Conservation (phyloP, 2,113 vertebrate genomes). For the Lampris megalopsis region DNA sequence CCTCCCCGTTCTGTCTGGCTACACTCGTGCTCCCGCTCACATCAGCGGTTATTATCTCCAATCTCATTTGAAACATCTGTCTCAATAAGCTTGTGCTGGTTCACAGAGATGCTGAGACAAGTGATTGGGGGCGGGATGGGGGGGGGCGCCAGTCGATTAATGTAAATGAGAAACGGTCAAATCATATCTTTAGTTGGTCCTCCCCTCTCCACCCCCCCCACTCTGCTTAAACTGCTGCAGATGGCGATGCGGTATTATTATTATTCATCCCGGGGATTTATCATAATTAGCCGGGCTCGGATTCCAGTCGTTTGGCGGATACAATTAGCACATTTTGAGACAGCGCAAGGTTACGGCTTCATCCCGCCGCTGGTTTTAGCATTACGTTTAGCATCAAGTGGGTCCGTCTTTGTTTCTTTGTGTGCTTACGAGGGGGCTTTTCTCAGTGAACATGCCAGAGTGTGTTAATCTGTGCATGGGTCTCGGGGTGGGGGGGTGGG, state of each 20-base stretch:
- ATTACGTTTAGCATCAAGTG: not conserved
- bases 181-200: slow-evolving; percentile 12
- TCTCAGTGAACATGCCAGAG: not conserved
- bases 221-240: slow-evolving; percentile 15
- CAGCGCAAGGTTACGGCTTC: slow-evolving; percentile 39
- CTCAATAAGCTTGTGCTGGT: slow-evolving; percentile 50
- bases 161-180: slow-evolving; percentile 54
- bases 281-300: slow-evolving; percentile 64
- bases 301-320: slow-evolving; percentile 52
- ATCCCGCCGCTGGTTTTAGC: slow-evolving; percentile 30
- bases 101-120: slow-evolving; percentile 43
- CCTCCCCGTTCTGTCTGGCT: not conserved
- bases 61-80: slow-evolving; percentile 57
- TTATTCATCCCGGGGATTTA: slow-evolving; percentile 55
- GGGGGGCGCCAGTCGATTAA: slow-evolving; percentile 49
- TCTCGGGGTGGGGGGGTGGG: not conserved
- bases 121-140: slow-evolving; percentile 21
- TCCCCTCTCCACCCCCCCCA: slow-evolving; percentile 21
- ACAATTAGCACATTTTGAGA: slow-evolving; percentile 49
- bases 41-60: slow-evolving; percentile 24
- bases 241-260: slow-evolving; percentile 53
- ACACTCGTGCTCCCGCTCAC: slow-evolving; percentile 11
- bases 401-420: slow-evolving; percentile 31
- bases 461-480: not conserved
- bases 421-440: not conserved